Evolutionary conservation across 2,888 invertebrate genomes (phyloP), one percentile per base, ranked within the genome.

Genomic region (Synanthedon formicaeformis): DNA sequence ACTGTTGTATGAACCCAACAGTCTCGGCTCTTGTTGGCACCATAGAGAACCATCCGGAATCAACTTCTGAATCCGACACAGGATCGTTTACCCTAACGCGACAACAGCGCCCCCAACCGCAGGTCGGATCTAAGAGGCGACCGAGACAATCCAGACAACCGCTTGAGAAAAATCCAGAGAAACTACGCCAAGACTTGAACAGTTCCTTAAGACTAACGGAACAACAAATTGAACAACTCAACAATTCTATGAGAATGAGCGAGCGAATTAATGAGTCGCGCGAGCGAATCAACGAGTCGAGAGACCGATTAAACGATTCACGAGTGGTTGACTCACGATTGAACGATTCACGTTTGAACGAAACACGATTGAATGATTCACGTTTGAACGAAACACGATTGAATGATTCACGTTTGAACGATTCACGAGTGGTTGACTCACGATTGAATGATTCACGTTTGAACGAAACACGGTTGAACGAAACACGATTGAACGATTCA

Each of bases 41-140:
- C 14, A 88, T 88, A 54, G 88, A 88, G 58, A 83, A 81, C 54
- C 88, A 88, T 45, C 84, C 84, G 0, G 88, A 88, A 48, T 86
- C 88, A 0, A 88, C 87, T 0, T 88, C 88, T 0, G 88, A 87
- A 55, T 86, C 87, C 0, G 87, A 87, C 65, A 81, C 81, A 0
- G 84, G 86, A 0, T 83, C 88, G 1, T 86, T 87, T 64, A 85
- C 86, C 0, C 63, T 85, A 0, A 82, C 85, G 1, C 69, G 87
- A 8, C 83, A 82, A 51, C 87, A 83, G 58, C 73, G 85, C 4
- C 86, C 83, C 0, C 85, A 85, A 52, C 84, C 85, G 0, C 86
- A 86, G 58, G 75, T 78, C 2, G 80, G 83, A 1, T 81, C 83
- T 4, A 87, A 86, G 57, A 67, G 87, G 1, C 65, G 86, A 13